A percentile compares a stretch with the other conserved stretches of the same genome.
Evolutionary conservation across 2,888 invertebrate genomes (phyloP).

Genomic region (Dyspetes luteomarginatus): DNA sequence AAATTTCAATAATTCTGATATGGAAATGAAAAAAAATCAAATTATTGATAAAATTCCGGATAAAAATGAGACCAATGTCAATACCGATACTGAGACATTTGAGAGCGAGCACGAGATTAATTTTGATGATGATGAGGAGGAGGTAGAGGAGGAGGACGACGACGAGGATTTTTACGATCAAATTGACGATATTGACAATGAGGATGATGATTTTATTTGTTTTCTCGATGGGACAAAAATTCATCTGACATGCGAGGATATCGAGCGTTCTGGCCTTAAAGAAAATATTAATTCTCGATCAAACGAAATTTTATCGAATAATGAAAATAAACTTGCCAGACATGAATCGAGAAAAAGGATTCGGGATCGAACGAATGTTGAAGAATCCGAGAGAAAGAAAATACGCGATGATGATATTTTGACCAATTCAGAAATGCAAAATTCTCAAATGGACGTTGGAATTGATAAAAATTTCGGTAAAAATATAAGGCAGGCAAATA

Average conservation of each 20-base stretch:
- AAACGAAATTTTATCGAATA: neutral
- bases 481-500: neutral
- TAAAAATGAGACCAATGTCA: constrained; percentile 3
- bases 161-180: constrained; percentile 66
- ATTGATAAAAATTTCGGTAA: no score
- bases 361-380: neutral
- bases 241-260: constrained; percentile 56
- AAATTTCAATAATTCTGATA: no score
- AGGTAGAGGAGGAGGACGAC: no score
- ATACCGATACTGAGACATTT: constrained; percentile 37
- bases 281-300: neutral
- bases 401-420: neutral
- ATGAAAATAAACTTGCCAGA: neutral
- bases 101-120: constrained; percentile 66
- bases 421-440: neutral
- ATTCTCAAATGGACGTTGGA: neutral
- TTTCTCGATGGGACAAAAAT: constrained; percentile 65
- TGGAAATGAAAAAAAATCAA: constrained; percentile 9
- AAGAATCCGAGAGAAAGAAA: neutral
- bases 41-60: constrained; percentile 12
- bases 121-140: constrained; percentile 42
- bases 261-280: constrained; percentile 51
- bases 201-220: constrained; percentile 60
- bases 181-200: constrained; percentile 52
- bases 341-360: constrained; percentile 15